Percentiles rank a stretch among this genome's conserved stretches.
phyloP scores from a whole-genome alignment of 2,888 invertebrate species.

The Acronicta alni region DNA sequence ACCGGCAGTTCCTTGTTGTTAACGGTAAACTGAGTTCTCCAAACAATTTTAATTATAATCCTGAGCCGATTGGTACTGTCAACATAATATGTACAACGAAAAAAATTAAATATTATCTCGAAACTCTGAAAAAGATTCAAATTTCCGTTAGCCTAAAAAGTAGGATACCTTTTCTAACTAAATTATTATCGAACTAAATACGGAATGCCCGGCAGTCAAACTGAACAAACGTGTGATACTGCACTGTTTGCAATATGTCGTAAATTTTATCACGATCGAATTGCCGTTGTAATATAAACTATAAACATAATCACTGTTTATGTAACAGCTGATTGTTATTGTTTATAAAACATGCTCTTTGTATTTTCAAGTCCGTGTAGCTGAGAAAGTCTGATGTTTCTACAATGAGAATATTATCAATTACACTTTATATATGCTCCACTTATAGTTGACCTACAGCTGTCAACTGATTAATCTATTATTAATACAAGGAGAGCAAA shows the following conservation, averaged over 20 bases:
- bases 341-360: constrained; percentile 11
- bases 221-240: constrained; percentile 12
- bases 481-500: too few relatives aligned
- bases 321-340: constrained; percentile 37
- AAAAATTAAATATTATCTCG: background rate
- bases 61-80: too few relatives aligned
- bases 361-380: background rate
- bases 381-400: too few relatives aligned
- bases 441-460: too few relatives aligned
- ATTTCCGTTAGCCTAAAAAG: background rate
- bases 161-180: background rate
- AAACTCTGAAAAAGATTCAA: background rate
- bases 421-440: too few relatives aligned
- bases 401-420: too few relatives aligned
- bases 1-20: too few relatives aligned
- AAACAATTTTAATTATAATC: too few relatives aligned
- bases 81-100: too few relatives aligned
- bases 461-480: too few relatives aligned
- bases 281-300: constrained; percentile 50
- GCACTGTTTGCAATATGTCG: constrained; percentile 58
- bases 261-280: constrained; percentile 61
- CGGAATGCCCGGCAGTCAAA: background rate
- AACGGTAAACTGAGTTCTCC: too few relatives aligned
- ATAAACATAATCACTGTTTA: constrained; percentile 44
- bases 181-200: background rate